Evolutionary conservation across 2,113 vertebrate genomes (phyloP).

Genomic region (Thermophis baileyi): DNA sequence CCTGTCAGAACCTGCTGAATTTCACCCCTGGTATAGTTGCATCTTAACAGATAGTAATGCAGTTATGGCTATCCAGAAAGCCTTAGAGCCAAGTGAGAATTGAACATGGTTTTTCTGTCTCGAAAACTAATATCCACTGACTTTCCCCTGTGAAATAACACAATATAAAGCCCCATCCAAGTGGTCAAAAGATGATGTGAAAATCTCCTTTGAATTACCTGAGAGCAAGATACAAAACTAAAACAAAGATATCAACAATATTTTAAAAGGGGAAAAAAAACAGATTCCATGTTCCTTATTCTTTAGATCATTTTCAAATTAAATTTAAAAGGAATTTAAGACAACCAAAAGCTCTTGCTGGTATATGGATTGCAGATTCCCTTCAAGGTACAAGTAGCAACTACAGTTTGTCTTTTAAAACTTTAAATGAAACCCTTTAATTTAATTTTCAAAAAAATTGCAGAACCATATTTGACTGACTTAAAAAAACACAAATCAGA

Average conservation of each 20-base stretch:
- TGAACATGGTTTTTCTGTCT: background rate
- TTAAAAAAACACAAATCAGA: background rate
- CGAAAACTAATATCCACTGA: background rate
- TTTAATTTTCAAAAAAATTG: background rate
- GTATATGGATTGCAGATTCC: background rate
- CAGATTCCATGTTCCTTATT: background rate
- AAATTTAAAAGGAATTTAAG: background rate
- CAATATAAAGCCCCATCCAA: background rate
- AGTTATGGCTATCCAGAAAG: background rate
- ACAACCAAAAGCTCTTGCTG: background rate
- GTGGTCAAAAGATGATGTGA: background rate
- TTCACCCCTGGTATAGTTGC: too few relatives aligned
- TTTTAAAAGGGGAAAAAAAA: background rate
- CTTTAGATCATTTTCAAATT: background rate
- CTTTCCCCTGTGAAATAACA: background rate
- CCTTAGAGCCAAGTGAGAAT: background rate
- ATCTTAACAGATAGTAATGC: background rate
- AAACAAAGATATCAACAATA: background rate
- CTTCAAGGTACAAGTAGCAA: background rate
- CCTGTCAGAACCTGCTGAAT: too few relatives aligned
- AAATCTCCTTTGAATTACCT: background rate
- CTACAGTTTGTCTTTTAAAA: background rate
- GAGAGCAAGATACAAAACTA: background rate
- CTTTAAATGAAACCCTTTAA: background rate
- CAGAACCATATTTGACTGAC: background rate